A percentile compares a stretch with the other conserved stretches of the same genome.
These are phyloP conservation scores for Propithecus coquereli DNA, from an alignment of 2,113 vertebrate species.

Conservation along the genomic window DNA sequence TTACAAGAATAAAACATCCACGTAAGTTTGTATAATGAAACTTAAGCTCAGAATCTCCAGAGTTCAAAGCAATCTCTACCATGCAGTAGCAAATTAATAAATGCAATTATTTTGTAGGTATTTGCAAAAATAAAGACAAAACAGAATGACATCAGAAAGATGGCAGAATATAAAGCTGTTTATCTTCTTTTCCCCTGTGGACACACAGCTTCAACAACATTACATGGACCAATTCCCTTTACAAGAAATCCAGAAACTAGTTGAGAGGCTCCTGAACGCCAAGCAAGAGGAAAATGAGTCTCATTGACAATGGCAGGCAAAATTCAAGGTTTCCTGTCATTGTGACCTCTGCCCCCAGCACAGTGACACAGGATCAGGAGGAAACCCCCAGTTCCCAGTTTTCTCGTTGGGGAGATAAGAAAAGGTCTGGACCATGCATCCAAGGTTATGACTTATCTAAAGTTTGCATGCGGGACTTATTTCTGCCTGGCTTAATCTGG, in stretches of 20 bases:
- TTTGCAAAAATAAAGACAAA: background rate
- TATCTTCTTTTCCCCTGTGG: background rate
- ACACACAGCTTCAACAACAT: background rate
- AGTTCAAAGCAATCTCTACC: background rate
- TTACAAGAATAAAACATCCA: background rate
- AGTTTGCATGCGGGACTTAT: background rate
- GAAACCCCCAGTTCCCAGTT: background rate
- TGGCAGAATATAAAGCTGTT: background rate
- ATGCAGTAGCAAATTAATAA: background rate
- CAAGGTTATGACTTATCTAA: background rate
- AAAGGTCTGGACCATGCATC: background rate
- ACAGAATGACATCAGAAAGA: background rate
- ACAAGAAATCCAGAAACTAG: background rate
- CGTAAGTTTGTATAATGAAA: background rate
- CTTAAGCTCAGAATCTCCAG: background rate
- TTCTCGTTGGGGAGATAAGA: background rate
- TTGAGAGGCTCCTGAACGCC: background rate
- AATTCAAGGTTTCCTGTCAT: background rate
- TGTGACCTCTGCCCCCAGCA: background rate
- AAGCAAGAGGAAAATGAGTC: background rate
- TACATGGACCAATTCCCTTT: background rate
- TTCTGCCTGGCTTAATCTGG: background rate
- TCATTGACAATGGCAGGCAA: background rate
- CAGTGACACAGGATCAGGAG: background rate
- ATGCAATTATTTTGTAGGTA: no score